Evolutionary conservation across 2,797 vertebrate genomes (phyloP), one percentile per base, ranked within the genome.

Genomic region (Balearica regulorum): DNA sequence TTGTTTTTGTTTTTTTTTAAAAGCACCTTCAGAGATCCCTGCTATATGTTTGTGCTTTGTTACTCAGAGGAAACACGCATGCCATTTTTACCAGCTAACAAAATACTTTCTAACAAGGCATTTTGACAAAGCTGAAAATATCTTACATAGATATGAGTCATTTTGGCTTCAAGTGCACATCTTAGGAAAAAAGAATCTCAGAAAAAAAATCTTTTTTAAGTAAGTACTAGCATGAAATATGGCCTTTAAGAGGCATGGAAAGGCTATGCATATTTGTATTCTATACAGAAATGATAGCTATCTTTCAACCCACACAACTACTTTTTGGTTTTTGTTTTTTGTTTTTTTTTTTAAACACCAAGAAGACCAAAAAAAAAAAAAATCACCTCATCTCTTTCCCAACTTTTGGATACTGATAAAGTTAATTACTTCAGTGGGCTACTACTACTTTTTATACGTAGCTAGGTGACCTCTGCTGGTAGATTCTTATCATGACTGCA

Each of bases 81-180:
- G 58, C 39, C 51, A 13, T 58, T 94, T 91, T 71, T 77, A 70
- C 86, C 80, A 82, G 83, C 92, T 85, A 90, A 83, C 92, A 84
- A 79, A 95, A 95, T 80, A 64, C 66, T 80, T 94, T 93, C 68
- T 78, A 95, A 82, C 89, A 91, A 89, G 75, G 66, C 64, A 44
- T 73, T 93, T 77, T 78, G 92, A 93, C 79, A 85, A 70, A 88
- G 79, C 83, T 76, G 78, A 90, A 96, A 95, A 93, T 88, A 77
- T 25, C 87, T 87, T 78, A 55, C 80, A 87, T 4, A 3, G 9
- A 73, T 48, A n/a, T 69, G 93, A 96, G 78, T 96, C 91, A 95
- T 93, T 94, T 91, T 94, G 93, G 87, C 89, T 82, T 51, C 78
- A 87, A 77, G 48, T 33, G 51, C 62, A 61, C 46, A 75, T 66